A percentile compares a stretch with the other conserved stretches of the same genome.
These are phyloP conservation scores for Paralvinella palmiformis DNA, from an alignment of 1,140 invertebrate species.

Conservation along the genomic window DNA sequence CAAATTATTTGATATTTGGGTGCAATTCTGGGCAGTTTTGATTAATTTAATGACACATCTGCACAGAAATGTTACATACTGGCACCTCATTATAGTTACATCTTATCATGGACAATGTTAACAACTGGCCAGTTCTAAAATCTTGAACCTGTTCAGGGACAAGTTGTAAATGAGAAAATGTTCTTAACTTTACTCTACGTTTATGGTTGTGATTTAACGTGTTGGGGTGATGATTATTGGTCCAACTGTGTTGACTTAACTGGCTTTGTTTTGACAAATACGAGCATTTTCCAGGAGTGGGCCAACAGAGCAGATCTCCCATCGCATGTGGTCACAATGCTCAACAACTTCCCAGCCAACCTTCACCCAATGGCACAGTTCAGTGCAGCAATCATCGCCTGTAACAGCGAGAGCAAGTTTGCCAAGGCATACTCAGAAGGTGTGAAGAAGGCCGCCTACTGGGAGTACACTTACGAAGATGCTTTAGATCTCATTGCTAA, in stretches of 20 bases:
- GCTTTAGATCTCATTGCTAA: constrained; percentile 95
- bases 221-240: too few relatives aligned
- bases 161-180: too few relatives aligned
- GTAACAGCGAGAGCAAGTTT: constrained; percentile 92
- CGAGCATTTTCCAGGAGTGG: constrained; percentile 62
- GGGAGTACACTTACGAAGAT: constrained; percentile 89
- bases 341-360: constrained; percentile 90
- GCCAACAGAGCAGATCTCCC: constrained; percentile 82
- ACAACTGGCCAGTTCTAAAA: too few relatives aligned
- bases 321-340: constrained; percentile 84
- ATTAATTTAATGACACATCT: too few relatives aligned
- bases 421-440: constrained; percentile 83
- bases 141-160: too few relatives aligned
- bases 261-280: not conserved
- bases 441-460: constrained; percentile 78
- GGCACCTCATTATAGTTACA: too few relatives aligned
- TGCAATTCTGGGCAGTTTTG: too few relatives aligned
- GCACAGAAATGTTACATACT: too few relatives aligned
- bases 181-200: too few relatives aligned
- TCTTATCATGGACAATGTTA: too few relatives aligned
- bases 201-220: too few relatives aligned
- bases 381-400: constrained; percentile 80
- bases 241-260: not conserved
- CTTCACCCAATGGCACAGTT: constrained; percentile 96
- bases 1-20: too few relatives aligned